These are phyloP conservation scores for Osmoderma eremita DNA, from an alignment of 2,888 invertebrate species.

Conservation along the genomic window DNA sequence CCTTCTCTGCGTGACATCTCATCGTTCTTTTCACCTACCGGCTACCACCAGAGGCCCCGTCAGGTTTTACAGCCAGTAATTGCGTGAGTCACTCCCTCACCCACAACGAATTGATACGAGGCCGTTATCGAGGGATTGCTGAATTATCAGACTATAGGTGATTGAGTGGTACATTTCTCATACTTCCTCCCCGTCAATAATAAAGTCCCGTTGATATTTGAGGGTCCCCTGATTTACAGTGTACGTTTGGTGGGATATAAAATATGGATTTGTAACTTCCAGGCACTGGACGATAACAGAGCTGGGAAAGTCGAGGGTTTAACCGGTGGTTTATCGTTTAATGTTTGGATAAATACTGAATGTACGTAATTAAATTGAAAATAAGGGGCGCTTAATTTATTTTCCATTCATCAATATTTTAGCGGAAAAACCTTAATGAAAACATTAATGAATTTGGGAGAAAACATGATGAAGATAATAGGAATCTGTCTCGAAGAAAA, in stretches of 20 bases:
- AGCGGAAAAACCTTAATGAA: too few relatives aligned
- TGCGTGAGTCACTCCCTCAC: constrained; percentile 26
- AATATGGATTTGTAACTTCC: background rate
- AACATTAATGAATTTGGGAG: too few relatives aligned
- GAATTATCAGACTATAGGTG: constrained; percentile 37
- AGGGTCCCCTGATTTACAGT: constrained; percentile 23
- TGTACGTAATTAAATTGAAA: too few relatives aligned
- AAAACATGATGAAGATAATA: too few relatives aligned
- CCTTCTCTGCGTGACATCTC: constrained; percentile 17
- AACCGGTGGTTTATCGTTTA: too few relatives aligned
- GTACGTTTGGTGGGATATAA: background rate
- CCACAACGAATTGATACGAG: constrained; percentile 16
- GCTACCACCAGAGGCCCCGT: constrained; percentile 26
- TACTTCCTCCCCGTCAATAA: constrained; percentile 8
- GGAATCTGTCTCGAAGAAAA: too few relatives aligned
- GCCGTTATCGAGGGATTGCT: constrained; percentile 28
- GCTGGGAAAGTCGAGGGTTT: too few relatives aligned
- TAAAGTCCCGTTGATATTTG: constrained; percentile 9
- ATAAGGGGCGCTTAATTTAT: too few relatives aligned
- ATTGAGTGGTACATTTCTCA: constrained; percentile 33
- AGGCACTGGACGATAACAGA: too few relatives aligned
- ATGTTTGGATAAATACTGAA: too few relatives aligned
- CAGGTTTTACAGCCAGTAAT: constrained; percentile 26
- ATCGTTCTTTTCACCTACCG: constrained; percentile 2
- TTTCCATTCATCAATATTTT: too few relatives aligned